phyloP scores from a whole-genome alignment of 1,140 invertebrate genomes.

The Rhagoletis zephyria region DNA sequence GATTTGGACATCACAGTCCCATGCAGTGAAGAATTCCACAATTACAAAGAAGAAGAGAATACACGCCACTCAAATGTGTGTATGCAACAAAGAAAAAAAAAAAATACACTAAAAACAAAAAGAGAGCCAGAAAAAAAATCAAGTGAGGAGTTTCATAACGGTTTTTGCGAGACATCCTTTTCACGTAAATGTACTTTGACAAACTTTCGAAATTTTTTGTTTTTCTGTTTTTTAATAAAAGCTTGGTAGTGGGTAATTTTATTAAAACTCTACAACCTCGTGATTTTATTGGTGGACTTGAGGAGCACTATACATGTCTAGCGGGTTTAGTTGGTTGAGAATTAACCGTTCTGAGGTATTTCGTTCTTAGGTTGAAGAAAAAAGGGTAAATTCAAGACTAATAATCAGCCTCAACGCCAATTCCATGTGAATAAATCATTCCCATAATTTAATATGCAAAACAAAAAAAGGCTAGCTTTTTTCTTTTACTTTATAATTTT shows the following conservation, averaged over 20 bases:
- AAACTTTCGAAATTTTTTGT: slow-evolving; percentile 36
- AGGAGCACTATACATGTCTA: background rate
- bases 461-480: too few relatives aligned
- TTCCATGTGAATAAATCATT: too few relatives aligned
- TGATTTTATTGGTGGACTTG: background rate
- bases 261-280: slow-evolving; percentile 20
- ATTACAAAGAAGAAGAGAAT: background rate
- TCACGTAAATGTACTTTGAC: slow-evolving; percentile 45
- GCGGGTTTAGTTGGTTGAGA: too few relatives aligned
- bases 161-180: slow-evolving; percentile 41
- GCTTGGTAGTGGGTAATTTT: slow-evolving; percentile 44
- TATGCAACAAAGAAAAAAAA: background rate
- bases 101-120: slow-evolving; percentile 5
- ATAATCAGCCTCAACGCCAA: too few relatives aligned
- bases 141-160: slow-evolving; percentile 33
- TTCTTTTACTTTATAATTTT: too few relatives aligned
- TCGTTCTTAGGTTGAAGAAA: too few relatives aligned
- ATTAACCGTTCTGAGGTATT: too few relatives aligned
- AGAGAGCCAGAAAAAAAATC: slow-evolving; percentile 27
- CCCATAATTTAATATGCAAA: too few relatives aligned
- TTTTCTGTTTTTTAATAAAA: slow-evolving; percentile 31
- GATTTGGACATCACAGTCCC: slow-evolving; percentile 12
- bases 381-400: too few relatives aligned
- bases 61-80: background rate
- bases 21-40: slow-evolving; percentile 32